phyloP scores from a whole-genome alignment of 2,888 invertebrate species.

The Apeira syringaria region DNA sequence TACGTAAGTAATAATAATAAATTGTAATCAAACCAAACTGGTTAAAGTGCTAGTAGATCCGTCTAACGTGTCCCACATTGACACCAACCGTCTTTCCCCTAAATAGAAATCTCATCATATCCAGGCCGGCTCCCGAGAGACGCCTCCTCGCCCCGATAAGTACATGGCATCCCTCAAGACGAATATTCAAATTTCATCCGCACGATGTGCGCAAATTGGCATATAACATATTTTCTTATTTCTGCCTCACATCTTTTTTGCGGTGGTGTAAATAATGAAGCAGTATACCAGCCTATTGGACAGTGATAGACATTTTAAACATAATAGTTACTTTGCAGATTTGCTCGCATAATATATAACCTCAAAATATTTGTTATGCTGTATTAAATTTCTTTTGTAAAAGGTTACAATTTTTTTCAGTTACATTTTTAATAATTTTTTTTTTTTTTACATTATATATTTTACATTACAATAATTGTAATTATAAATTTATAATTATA shows the following conservation, averaged over 20 bases:
- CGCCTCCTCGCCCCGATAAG: conserved; percentile 17
- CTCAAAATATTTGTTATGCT: too few relatives aligned
- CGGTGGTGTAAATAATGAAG: conserved; percentile 18
- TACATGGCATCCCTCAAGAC: conserved; percentile 32
- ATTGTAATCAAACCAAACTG: too few relatives aligned
- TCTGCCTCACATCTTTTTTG: conserved; percentile 7
- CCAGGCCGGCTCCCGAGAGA: conserved; percentile 14
- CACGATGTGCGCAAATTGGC: conserved; percentile 54
- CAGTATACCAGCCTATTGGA: background rate
- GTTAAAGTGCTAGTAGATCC: too few relatives aligned
- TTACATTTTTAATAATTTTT: too few relatives aligned
- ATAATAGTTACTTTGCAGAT: too few relatives aligned
- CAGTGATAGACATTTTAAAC: conserved; percentile 3
- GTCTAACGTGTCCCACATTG: background rate
- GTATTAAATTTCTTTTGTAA: too few relatives aligned
- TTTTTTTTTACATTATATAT: too few relatives aligned
- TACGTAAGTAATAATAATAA: too few relatives aligned
- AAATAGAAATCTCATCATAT: conserved; percentile 22
- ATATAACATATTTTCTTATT: conserved; percentile 44
- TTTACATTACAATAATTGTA: too few relatives aligned
- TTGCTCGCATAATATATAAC: too few relatives aligned
- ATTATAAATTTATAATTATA: too few relatives aligned
- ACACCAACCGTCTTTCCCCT: conserved; percentile 7
- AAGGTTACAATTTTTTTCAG: too few relatives aligned
- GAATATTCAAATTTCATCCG: conserved; percentile 64